These are phyloP conservation scores for Agrenia bidenticulata DNA, from an alignment of 2,888 invertebrate species.

Conservation along the genomic window DNA sequence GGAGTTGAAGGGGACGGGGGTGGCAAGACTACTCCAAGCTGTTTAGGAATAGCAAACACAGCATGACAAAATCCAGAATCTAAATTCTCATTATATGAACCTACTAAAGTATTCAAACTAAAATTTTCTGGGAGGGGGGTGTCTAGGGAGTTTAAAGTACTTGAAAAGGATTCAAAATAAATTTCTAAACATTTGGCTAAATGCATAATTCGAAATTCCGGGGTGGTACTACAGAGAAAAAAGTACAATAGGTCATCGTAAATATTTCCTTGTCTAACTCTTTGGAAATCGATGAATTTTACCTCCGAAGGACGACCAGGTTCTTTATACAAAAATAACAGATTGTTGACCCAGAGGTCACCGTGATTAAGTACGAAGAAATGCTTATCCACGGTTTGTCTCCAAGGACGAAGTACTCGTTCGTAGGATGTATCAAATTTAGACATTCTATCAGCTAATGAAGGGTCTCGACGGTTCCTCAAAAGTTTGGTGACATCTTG, in stretches of 20 bases:
- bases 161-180: constrained; percentile 4
- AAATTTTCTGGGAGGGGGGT: constrained; percentile 14
- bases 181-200: constrained; percentile 25
- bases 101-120: neutral
- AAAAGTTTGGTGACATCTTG: neutral
- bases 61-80: constrained; percentile 15
- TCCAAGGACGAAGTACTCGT: neutral
- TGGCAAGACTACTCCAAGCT: constrained; percentile 15
- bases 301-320: constrained; percentile 20
- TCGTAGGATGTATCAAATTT: neutral
- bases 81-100: constrained; percentile 12
- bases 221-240: constrained; percentile 40
- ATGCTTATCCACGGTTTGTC: constrained; percentile 5
- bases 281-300: constrained; percentile 47
- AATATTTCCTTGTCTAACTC: constrained; percentile 33
- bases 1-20: constrained; percentile 6
- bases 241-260: constrained; percentile 47
- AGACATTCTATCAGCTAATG: neutral
- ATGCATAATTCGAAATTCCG: constrained; percentile 35
- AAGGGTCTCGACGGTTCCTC: neutral
- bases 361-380: constrained; percentile 45
- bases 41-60: constrained; percentile 19
- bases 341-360: constrained; percentile 48
- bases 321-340: constrained; percentile 36
- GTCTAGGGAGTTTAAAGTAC: neutral